Base-by-base conservation (phyloP, 2,113 vertebrate species). In the Ophthalmolycus amberensis region DNA sequence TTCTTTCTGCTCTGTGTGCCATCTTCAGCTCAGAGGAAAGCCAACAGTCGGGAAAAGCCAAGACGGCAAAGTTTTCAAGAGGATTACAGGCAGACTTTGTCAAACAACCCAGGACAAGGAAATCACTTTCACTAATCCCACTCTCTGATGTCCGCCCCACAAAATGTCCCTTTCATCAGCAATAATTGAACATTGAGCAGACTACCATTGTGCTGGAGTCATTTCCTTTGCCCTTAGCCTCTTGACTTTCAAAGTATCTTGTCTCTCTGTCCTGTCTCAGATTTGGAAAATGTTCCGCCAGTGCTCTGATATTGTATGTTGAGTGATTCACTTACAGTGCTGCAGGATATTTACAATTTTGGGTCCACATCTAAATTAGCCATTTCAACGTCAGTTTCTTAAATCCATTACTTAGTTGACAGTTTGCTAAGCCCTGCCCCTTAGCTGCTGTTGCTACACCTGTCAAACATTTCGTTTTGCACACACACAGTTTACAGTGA, bases 111-210 rank as follows among this genome's bases (percentile, higher is more conserved):
- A 85, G 80, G 87, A 88, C 85, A 84, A 87, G 77, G 82, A 93
- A 94, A 93, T 92, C 91, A 89, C 91, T 91, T 87, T 86, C 84
- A 74, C 90, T 94, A 94, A 94, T 94, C 92, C 93, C 73, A 44
- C 82, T 85, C 87, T 94, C 85, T 92, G 91, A 95, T 94, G 93
- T 94, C 87, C 77, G 89, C 84, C 82, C 64, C 88, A 89, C 89
- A 89, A 93, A 94, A 94, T 89, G 89, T 86, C 85, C 89, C 91
- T 95, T 95, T 95, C 93, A 95, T 94, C 94, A 94, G 89, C 80
- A 88, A 89, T 92, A 95, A 94, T 94, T 91, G 91, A 93, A 88
- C 93, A 92, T 88, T 79, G 86, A 93, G 85, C 89, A 72, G 85
- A 82, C 80, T 44, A 75, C 86, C 69, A 77, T 90, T 91, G 85